Evolutionary conservation across 2,888 invertebrate species (phyloP), one percentile per base, ranked within the genome.

Genomic region (Cosmopolites sordidus): DNA sequence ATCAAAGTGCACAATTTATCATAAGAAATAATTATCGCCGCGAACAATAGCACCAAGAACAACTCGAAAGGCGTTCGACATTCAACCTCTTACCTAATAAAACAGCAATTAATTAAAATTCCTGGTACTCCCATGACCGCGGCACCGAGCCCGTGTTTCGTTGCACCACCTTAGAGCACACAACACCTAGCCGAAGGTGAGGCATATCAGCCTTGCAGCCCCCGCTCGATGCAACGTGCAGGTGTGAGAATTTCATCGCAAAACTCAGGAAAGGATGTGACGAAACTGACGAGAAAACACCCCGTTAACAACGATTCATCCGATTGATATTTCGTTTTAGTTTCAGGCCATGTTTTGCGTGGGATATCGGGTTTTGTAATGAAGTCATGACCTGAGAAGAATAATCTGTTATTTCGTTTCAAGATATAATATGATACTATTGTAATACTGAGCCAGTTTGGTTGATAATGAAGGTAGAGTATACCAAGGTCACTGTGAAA

Each of bases 111-210:
- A 55, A 55, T 55, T 51, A 46, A 47, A 48, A 55, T 55, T 54
- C 54, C 44, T 54, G 49, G 54, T 54, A 54, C 54, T 54, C 54
- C 54, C 54, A 49, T 54, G 49, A 48, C 44, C 38, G 41, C 49
- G 45, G 37, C 39, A 40, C 50, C 50, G 44, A 37, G 45, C 54
- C 54, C 46, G 54, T 49, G 42, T 43, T 22, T 44, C 44, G 30
- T 53, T 48, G 46, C 51, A 51, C 51, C 51, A 51, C 45, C 54
- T n/a, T 29, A 43, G 51, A 5, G 22, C 22, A 22, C 22, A 33
- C 33, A 33, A 11, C 33, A 12, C 33, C 33, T 33, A 4, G 11
- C 11, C 12, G 33, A 33, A 33, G 46, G 51, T 41, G 51, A 46
- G 51, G 46, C 42, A 17, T 11, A 33, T 37, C 44, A 29, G 45